phyloP scores from a whole-genome alignment of 2,113 vertebrate species.

The Micronycteris hirsuta region DNA sequence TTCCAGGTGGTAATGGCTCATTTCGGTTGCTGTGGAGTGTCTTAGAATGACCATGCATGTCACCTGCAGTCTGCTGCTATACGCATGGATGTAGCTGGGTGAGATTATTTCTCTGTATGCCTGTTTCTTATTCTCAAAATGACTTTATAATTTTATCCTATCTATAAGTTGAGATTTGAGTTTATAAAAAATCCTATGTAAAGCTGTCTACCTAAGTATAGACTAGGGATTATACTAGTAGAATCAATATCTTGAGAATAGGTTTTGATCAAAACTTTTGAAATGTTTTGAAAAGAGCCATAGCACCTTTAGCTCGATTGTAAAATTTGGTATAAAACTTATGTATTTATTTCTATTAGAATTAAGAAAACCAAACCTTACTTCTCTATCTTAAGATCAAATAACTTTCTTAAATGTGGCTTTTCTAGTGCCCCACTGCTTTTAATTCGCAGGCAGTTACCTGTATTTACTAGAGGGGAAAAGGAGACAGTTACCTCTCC shows the following conservation, averaged over 20 bases:
- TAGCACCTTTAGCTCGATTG: not conserved
- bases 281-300: not conserved
- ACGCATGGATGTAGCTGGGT: not conserved
- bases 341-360: slow-evolving; percentile 1
- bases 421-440: not conserved
- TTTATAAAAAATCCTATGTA: not conserved
- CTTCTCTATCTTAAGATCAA: not conserved
- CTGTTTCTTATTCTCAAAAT: not conserved
- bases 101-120: slow-evolving; percentile 10
- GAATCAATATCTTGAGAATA: not conserved
- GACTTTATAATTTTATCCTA: slow-evolving; percentile 13
- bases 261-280: not conserved
- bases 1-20: not conserved
- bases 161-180: not conserved
- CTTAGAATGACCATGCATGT: not conserved
- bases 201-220: not conserved
- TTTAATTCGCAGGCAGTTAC: not conserved
- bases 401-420: not conserved
- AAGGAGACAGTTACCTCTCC: not conserved
- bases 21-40: not conserved
- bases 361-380: not conserved
- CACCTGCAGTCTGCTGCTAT: not conserved
- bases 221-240: not conserved
- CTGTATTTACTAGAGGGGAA: not conserved
- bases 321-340: not conserved